Percentiles rank a stretch among this genome's conserved stretches.
These are phyloP conservation scores for Laspeyria flexula DNA, from an alignment of 2,888 invertebrate genomes.

Conservation along the genomic window DNA sequence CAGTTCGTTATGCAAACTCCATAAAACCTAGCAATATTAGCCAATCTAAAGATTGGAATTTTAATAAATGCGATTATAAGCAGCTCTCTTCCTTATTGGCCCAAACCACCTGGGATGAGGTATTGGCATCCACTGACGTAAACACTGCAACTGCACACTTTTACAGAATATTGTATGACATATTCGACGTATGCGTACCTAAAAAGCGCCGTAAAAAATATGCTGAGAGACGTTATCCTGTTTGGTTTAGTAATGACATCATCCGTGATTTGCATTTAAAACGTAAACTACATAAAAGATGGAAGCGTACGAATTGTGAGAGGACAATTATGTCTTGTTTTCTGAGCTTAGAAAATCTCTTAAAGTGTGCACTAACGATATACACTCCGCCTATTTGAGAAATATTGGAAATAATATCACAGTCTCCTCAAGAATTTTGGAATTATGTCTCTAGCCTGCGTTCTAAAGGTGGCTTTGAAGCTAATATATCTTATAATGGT, in stretches of 20 bases:
- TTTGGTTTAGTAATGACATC: conserved; percentile 1
- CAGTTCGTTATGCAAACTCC: too few relatives aligned
- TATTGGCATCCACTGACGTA: neutral
- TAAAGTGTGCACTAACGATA: neutral
- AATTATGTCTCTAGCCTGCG: neutral
- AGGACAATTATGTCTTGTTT: neutral
- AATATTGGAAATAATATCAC: neutral
- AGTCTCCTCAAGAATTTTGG: neutral
- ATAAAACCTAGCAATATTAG: neutral
- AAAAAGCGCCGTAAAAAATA: neutral
- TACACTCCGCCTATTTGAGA: neutral
- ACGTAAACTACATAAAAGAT: neutral
- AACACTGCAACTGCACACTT: too few relatives aligned
- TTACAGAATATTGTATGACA: too few relatives aligned
- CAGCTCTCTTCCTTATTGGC: neutral
- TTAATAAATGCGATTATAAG: neutral
- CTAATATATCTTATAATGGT: too few relatives aligned
- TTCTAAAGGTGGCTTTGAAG: neutral
- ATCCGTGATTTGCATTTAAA: neutral
- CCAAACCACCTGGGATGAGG: neutral
- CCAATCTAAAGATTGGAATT: neutral
- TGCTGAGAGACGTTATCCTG: neutral
- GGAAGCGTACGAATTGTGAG: neutral
- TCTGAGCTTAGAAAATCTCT: neutral
- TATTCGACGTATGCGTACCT: neutral